phyloP scores from a whole-genome alignment of 1,140 invertebrate genomes.

The Vollenhovia emeryi region DNA sequence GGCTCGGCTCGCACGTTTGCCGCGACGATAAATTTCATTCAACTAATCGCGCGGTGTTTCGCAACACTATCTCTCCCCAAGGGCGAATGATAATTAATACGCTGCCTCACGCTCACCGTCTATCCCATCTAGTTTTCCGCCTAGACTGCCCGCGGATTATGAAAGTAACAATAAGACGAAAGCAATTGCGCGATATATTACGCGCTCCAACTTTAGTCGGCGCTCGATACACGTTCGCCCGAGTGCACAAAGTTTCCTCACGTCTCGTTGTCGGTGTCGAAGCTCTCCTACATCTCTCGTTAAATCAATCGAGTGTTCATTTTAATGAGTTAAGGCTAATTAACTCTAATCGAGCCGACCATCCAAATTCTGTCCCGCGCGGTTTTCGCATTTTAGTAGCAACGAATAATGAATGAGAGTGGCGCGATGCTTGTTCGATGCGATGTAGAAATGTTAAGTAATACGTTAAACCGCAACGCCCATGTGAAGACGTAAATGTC shows the following conservation, averaged over 20 bases:
- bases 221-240: not conserved
- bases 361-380: not conserved
- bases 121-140: conserved; percentile 44
- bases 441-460: conserved; percentile 6
- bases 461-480: conserved; percentile 20
- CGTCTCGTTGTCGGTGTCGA: not conserved
- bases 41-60: conserved; percentile 59
- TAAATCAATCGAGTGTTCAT: not conserved
- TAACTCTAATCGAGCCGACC: not conserved
- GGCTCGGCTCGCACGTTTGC: conserved; percentile 41
- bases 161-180: conserved; percentile 7
- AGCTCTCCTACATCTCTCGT: not conserved
- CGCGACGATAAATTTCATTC: conserved; percentile 67
- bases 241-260: not conserved
- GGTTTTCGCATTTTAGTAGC: not conserved
- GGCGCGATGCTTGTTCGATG: not conserved
- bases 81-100: conserved; percentile 68
- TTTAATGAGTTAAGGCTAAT: not conserved
- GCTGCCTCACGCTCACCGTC: conserved; percentile 33
- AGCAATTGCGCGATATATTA: not conserved
- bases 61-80: conserved; percentile 51
- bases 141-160: not conserved
- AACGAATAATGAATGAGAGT: not conserved
- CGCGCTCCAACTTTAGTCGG: not conserved
- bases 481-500: conserved; percentile 54